These are phyloP conservation scores for Nymphalis io DNA, from an alignment of 1,140 invertebrate genomes.

Conservation along the genomic window DNA sequence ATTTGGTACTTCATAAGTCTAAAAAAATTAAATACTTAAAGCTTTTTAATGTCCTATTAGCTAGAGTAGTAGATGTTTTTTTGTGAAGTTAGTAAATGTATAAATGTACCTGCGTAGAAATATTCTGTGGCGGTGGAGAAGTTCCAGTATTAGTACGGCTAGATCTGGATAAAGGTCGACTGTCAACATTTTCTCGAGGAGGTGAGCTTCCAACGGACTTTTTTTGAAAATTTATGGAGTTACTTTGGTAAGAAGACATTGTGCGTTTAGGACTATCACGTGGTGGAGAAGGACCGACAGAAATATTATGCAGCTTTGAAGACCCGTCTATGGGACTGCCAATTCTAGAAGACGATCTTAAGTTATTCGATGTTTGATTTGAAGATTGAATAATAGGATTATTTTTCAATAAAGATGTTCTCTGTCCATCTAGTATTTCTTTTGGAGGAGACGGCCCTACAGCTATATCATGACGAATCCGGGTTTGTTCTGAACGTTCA, in stretches of 20 bases:
- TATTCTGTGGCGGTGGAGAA: constrained; percentile 91
- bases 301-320: constrained; percentile 55
- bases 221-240: constrained; percentile 51
- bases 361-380: constrained; percentile 27
- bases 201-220: constrained; percentile 64
- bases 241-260: constrained; percentile 25
- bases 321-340: constrained; percentile 31
- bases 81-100: not conserved
- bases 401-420: constrained; percentile 23
- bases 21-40: constrained; percentile 9
- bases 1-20: constrained; percentile 79
- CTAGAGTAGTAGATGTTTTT: too few relatives aligned
- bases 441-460: constrained; percentile 72
- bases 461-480: constrained; percentile 56
- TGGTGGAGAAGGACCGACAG: constrained; percentile 68
- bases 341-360: constrained; percentile 40
- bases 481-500: constrained; percentile 31
- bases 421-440: constrained; percentile 45
- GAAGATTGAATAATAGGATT: not conserved
- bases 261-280: constrained; percentile 41
- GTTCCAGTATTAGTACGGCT: constrained; percentile 84
- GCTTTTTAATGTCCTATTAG: not conserved
- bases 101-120: constrained; percentile 89
- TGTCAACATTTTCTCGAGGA: constrained; percentile 45
- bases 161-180: constrained; percentile 44